phyloP scores from a whole-genome alignment of 2,797 vertebrate genomes.

The Bradypodion ventrale region DNA sequence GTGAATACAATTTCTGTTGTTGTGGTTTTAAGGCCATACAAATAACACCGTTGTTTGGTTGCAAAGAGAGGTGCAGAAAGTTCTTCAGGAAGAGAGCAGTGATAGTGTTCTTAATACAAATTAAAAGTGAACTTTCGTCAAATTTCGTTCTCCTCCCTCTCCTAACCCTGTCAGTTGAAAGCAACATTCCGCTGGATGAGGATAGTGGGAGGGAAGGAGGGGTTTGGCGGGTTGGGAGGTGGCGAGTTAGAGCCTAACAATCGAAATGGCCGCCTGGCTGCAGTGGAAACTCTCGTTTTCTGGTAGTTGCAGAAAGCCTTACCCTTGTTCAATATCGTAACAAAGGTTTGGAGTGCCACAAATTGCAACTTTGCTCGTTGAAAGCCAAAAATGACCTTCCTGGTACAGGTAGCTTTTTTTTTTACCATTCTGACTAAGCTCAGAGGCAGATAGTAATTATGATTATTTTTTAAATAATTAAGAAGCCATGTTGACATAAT shows the following conservation, averaged over 20 bases:
- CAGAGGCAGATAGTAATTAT: neutral
- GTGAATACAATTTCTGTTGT: neutral
- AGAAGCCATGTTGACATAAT: neutral
- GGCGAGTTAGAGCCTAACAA: neutral
- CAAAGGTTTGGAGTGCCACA: conserved; percentile 43
- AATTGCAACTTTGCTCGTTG: conserved; percentile 56
- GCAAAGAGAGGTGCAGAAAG: neutral
- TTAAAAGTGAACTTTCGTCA: conserved; percentile 16
- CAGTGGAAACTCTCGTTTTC: neutral
- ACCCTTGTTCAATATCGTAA: neutral
- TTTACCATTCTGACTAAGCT: conserved; percentile 49
- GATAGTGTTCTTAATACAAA: conserved; percentile 4
- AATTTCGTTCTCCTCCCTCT: neutral
- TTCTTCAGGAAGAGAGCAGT: neutral
- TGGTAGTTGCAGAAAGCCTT: neutral
- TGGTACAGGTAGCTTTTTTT: too few species aligned
- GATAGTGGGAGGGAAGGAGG: neutral
- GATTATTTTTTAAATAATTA: neutral
- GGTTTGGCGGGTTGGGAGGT: neutral
- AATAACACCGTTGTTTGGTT: neutral
- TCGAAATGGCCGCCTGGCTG: neutral
- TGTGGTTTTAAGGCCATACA: too few species aligned
- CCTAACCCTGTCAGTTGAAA: neutral
- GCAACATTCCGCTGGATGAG: neutral
- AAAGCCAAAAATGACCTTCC: conserved; percentile 48